phyloP scores from a whole-genome alignment of 2,888 invertebrate genomes.

The Callyntrura sp. region DNA sequence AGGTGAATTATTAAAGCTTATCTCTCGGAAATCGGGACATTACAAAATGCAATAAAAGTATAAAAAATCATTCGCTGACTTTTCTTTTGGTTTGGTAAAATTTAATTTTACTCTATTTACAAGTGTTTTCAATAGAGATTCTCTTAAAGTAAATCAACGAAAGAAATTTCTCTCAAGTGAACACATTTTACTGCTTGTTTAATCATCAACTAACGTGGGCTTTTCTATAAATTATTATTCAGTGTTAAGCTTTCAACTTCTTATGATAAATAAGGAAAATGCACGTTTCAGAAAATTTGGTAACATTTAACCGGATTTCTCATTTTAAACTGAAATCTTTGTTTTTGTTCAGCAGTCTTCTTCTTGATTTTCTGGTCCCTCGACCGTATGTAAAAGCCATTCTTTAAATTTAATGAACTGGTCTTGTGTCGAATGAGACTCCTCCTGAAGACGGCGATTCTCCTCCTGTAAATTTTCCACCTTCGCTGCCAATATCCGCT shows the following conservation, averaged over 20 bases:
- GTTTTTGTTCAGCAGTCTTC: slow-evolving; percentile 66
- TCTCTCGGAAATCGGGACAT: background rate
- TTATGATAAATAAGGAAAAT: background rate
- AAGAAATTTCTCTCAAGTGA: slow-evolving; percentile 47
- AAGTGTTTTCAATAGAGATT: slow-evolving; percentile 32
- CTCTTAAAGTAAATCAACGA: slow-evolving; percentile 18
- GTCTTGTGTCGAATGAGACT: slow-evolving; percentile 96
- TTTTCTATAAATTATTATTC: background rate
- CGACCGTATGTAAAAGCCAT: slow-evolving; percentile 80
- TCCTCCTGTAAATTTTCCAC: slow-evolving; percentile 91
- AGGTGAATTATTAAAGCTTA: slow-evolving; percentile 57
- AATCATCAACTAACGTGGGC: no score
- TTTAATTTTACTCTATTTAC: background rate
- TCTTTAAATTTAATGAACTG: slow-evolving; percentile 82
- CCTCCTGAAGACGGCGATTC: slow-evolving; percentile 94
- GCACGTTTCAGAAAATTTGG: slow-evolving; percentile 22
- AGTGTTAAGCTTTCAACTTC: background rate
- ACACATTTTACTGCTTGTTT: slow-evolving; percentile 54
- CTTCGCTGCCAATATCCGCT: slow-evolving; percentile 89
- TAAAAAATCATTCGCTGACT: background rate
- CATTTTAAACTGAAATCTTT: background rate
- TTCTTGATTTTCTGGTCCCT: slow-evolving; percentile 73
- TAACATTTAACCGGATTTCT: slow-evolving; percentile 59
- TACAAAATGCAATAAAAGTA: slow-evolving; percentile 44
- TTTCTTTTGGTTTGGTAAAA: slow-evolving; percentile 13